These are phyloP conservation scores for Lomographa bimaculata DNA, from an alignment of 2,888 invertebrate genomes.

Conservation along the genomic window DNA sequence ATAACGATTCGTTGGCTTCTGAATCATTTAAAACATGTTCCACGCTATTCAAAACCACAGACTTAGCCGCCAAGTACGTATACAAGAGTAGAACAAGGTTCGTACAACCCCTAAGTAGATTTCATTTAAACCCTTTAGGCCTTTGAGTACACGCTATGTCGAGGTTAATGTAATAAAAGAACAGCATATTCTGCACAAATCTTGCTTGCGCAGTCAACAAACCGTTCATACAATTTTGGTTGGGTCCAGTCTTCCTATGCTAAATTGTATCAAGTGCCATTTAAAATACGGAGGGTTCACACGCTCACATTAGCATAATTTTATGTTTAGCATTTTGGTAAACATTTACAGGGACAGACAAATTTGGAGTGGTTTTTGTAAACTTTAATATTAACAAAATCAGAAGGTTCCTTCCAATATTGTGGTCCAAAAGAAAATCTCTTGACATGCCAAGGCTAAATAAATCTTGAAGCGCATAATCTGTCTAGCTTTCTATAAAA, in stretches of 20 bases:
- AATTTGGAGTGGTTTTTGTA: too few relatives aligned
- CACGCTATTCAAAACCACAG: constrained; percentile 12
- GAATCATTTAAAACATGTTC: constrained; percentile 8
- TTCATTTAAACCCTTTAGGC: constrained; percentile 34
- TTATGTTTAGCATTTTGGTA: background rate
- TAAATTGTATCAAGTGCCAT: constrained; percentile 16
- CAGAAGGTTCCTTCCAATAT: too few relatives aligned
- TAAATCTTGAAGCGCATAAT: too few relatives aligned
- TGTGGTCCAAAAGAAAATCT: too few relatives aligned
- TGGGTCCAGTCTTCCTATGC: constrained; percentile 6
- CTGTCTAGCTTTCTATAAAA: constrained; percentile 2
- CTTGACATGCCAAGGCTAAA: too few relatives aligned
- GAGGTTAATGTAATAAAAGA: constrained; percentile 40
- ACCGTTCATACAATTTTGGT: constrained; percentile 29
- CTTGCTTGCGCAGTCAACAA: constrained; percentile 25
- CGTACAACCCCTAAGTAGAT: constrained; percentile 42
- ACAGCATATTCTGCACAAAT: constrained; percentile 40
- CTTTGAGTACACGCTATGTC: constrained; percentile 4
- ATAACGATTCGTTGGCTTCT: constrained; percentile 18
- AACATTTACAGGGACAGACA: background rate
- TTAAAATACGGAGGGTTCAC: constrained; percentile 6
- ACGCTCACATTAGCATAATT: constrained; percentile 4
- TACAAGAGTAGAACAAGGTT: constrained; percentile 4
- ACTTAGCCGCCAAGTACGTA: constrained; percentile 26
- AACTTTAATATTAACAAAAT: too few relatives aligned